phyloP scores from a whole-genome alignment of 2,888 invertebrate genomes.

The Lasioglossum marginatum region DNA sequence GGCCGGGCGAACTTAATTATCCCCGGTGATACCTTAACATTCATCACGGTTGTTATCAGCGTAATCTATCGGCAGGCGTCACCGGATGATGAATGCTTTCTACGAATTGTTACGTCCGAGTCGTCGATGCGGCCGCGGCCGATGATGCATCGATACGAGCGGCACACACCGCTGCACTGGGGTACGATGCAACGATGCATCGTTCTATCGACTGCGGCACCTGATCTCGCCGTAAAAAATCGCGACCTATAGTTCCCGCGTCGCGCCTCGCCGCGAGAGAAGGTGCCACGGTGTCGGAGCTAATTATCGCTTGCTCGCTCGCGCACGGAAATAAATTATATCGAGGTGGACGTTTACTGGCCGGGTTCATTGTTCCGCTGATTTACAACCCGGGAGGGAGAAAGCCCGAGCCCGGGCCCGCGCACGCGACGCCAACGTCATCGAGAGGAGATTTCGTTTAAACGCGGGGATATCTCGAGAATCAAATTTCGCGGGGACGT shows the following conservation, averaged over 20 bases:
- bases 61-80: conserved; percentile 33
- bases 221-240: conserved; percentile 34
- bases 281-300: conserved; percentile 32
- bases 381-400: conserved; percentile 52
- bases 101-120: conserved; percentile 27
- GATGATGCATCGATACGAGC: conserved; percentile 33
- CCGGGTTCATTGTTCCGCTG: conserved; percentile 67
- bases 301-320: conserved; percentile 62
- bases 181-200: neutral
- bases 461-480: conserved; percentile 57
- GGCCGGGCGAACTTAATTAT: conserved; percentile 21
- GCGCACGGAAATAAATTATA: conserved; percentile 66
- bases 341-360: conserved; percentile 64
- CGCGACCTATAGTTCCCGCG: conserved; percentile 7
- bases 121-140: neutral
- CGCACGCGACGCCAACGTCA: conserved; percentile 53
- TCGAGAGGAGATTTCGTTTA: conserved; percentile 42
- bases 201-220: neutral
- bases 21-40: conserved; percentile 21
- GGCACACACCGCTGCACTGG: neutral
- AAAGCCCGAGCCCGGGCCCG: neutral
- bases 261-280: neutral
- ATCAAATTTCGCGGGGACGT: conserved; percentile 64
- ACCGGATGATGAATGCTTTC: conserved; percentile 36
- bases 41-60: conserved; percentile 24